Conservation (phyloP, 2,113 vertebrate genomes). For the Isurus oxyrinchus region DNA sequence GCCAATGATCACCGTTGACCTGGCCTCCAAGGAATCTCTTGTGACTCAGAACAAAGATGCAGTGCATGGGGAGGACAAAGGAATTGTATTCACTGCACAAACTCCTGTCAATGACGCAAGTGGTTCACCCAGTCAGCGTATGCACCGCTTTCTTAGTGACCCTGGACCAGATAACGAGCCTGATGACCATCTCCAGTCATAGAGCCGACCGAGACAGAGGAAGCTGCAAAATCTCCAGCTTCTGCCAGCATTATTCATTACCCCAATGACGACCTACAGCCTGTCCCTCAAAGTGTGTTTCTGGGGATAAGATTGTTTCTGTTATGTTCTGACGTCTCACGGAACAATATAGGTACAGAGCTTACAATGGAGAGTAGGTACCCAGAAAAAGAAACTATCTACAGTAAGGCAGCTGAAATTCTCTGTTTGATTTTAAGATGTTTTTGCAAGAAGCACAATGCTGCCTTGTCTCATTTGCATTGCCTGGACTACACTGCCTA, state of each 20-base stretch:
- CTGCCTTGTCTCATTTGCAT: background rate
- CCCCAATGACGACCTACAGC: background rate
- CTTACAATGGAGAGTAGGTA: background rate
- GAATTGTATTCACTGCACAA: conserved; percentile 67
- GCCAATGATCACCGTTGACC: conserved; percentile 83
- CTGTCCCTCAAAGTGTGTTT: conserved; percentile 1
- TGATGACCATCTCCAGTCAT: conserved; percentile 61
- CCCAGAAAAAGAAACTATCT: background rate
- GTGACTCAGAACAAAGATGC: conserved; percentile 44
- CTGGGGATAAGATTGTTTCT: background rate
- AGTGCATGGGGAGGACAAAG: conserved; percentile 55
- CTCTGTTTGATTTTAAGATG: background rate
- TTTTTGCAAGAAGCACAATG: background rate
- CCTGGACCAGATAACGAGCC: conserved; percentile 79
- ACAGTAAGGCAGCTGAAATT: background rate
- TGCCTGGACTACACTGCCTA: background rate
- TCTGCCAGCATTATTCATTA: background rate
- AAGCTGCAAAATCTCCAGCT: background rate
- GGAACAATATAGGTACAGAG: background rate
- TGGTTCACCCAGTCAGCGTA: conserved; percentile 58
- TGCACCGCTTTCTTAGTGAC: conserved; percentile 87
- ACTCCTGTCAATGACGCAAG: conserved; percentile 52
- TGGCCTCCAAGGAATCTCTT: conserved; percentile 78
- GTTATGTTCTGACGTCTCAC: background rate
- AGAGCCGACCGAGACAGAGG: background rate